Evolutionary conservation across 2,888 invertebrate species (phyloP).

Genomic region (Embidobia sp.): DNA sequence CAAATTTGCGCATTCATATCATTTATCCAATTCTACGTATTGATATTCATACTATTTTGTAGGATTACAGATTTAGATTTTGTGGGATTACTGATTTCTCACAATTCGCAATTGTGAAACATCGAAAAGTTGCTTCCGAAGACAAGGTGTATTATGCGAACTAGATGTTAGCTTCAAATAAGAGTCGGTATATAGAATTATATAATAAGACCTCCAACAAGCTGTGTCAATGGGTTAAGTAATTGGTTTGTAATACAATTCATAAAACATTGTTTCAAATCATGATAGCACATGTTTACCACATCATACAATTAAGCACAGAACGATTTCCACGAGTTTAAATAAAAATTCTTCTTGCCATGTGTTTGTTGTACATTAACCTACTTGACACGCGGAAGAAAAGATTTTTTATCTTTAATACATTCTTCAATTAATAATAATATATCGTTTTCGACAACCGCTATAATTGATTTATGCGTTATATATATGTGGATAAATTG

Average conservation of each 20-base stretch:
- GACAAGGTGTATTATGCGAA: constrained; percentile 3
- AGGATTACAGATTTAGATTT: too few relatives aligned
- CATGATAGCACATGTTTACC: constrained; percentile 36
- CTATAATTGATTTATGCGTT: too few relatives aligned
- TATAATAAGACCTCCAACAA: constrained; percentile 52
- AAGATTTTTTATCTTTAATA: constrained; percentile 9
- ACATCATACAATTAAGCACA: constrained; percentile 33
- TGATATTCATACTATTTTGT: too few relatives aligned
- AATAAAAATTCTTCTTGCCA: constrained; percentile 17
- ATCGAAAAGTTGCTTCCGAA: not conserved
- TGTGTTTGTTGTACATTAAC: constrained; percentile 35
- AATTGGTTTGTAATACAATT: constrained; percentile 56
- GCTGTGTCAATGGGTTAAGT: constrained; percentile 49
- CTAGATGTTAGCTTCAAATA: constrained; percentile 37
- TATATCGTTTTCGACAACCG: too few relatives aligned
- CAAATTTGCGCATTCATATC: too few relatives aligned
- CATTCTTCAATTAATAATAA: too few relatives aligned
- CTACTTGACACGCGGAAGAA: constrained; percentile 18
- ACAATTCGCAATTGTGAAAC: constrained; percentile 1
- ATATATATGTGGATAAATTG: too few relatives aligned
- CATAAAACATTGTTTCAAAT: constrained; percentile 37
- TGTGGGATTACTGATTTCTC: too few relatives aligned
- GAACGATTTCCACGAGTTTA: constrained; percentile 40
- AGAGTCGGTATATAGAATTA: constrained; percentile 12
- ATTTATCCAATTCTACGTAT: too few relatives aligned